These are phyloP conservation scores for Eriosoma lanigerum DNA, from an alignment of 1,140 invertebrate species.

Conservation along the genomic window DNA sequence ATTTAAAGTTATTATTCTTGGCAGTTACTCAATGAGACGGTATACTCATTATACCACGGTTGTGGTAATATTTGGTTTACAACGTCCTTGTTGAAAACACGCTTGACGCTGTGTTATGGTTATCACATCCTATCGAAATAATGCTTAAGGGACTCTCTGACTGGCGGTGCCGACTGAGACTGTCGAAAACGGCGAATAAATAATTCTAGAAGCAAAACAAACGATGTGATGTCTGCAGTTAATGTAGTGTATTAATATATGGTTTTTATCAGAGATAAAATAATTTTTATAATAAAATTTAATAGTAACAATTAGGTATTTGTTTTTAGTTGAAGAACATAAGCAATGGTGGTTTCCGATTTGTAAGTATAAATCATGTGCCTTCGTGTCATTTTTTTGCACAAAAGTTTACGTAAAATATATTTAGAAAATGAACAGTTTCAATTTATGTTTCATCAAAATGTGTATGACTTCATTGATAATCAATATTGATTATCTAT, in stretches of 20 bases:
- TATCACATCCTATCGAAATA: background rate
- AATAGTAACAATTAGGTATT: background rate
- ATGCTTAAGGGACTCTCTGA: background rate
- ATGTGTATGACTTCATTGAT: too few relatives aligned
- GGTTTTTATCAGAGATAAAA: background rate
- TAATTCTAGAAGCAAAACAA: too few relatives aligned
- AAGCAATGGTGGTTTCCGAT: conserved; percentile 38
- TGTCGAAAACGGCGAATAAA: too few relatives aligned
- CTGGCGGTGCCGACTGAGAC: background rate
- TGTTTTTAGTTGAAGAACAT: background rate
- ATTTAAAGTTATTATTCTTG: too few relatives aligned
- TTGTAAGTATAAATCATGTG: conserved; percentile 35
- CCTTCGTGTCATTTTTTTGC: background rate
- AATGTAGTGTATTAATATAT: too few relatives aligned
- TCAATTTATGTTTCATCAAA: background rate
- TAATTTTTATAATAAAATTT: background rate
- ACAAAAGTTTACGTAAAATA: background rate
- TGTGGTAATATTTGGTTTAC: background rate
- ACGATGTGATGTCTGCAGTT: too few relatives aligned
- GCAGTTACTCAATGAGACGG: too few relatives aligned
- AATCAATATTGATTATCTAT: too few relatives aligned
- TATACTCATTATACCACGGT: background rate
- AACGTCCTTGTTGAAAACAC: background rate
- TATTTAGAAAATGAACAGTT: background rate
- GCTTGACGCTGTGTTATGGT: background rate